A percentile compares a stretch with the other conserved stretches of the same genome.
phyloP scores from a whole-genome alignment of 2,797 vertebrate species.

The Jordanella pulchra region DNA sequence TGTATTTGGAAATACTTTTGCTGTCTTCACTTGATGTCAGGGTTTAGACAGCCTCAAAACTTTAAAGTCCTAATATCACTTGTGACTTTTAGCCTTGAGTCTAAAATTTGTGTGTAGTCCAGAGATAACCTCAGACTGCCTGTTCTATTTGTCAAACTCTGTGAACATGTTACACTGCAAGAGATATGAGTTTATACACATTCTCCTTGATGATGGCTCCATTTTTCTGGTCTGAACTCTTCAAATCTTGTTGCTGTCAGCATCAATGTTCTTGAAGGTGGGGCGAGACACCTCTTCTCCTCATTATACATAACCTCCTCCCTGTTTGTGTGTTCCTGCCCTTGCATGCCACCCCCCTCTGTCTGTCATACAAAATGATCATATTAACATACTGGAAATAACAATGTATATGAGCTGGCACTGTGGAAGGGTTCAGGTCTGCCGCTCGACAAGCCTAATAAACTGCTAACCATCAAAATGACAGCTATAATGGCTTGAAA shows the following conservation, averaged over 20 bases:
- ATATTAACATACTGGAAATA: slow-evolving; percentile 56
- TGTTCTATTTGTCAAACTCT: slow-evolving; percentile 8
- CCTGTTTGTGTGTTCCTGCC: slow-evolving; percentile 58
- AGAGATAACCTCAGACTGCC: background rate
- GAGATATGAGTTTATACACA: background rate
- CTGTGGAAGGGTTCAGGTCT: slow-evolving; percentile 53
- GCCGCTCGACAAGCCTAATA: slow-evolving; percentile 54
- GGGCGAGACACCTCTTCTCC: slow-evolving; percentile 23
- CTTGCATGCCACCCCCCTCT: slow-evolving; percentile 57
- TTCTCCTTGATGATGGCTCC: slow-evolving; percentile 16
- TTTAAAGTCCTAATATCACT: background rate
- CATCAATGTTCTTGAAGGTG: slow-evolving; percentile 22
- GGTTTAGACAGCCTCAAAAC: background rate
- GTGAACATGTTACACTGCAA: slow-evolving; percentile 22
- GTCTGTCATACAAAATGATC: slow-evolving; percentile 57
- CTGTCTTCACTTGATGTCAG: background rate
- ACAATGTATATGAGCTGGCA: slow-evolving; percentile 54
- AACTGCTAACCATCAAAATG: slow-evolving; percentile 51
- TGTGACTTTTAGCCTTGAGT: background rate
- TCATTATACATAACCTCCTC: slow-evolving; percentile 61
- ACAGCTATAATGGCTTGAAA: slow-evolving; percentile 55
- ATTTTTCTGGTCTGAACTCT: slow-evolving; percentile 19
- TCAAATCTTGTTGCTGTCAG: slow-evolving; percentile 40
- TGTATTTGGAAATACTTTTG: background rate
- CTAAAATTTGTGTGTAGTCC: slow-evolving; percentile 1